Evolutionary conservation across 2,797 vertebrate species (phyloP).

Genomic region (Cynodonichthys magdalenae): DNA sequence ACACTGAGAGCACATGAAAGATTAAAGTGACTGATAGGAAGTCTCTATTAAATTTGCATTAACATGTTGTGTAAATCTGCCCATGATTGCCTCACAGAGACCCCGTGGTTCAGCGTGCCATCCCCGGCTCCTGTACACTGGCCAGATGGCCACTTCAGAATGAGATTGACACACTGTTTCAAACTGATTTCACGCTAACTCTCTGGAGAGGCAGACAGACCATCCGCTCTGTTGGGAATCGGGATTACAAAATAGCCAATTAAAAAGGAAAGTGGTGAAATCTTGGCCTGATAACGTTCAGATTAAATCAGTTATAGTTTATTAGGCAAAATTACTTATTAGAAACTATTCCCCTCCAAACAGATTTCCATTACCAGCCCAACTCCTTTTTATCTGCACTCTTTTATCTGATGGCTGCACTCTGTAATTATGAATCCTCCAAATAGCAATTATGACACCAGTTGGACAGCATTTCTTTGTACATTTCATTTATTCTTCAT

Average conservation of each 20-base stretch:
- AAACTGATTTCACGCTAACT: conserved; percentile 98
- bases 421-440: conserved; percentile 83
- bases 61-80: conserved; percentile 86
- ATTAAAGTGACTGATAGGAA: conserved; percentile 82
- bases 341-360: conserved; percentile 86
- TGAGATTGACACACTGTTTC: conserved; percentile 98
- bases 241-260: conserved; percentile 99
- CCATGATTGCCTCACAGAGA: conserved; percentile 89
- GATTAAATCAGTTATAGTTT: conserved; percentile 91
- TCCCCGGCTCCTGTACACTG: conserved; percentile 90
- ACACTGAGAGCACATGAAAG: conserved; percentile 76
- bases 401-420: conserved; percentile 80
- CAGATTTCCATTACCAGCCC: conserved; percentile 85
- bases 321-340: conserved; percentile 90
- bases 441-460: conserved; percentile 80
- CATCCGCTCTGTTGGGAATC: conserved; percentile 96
- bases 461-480: conserved; percentile 75
- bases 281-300: conserved; percentile 89
- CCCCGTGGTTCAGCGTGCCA: conserved; percentile 88
- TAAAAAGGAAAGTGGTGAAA: conserved; percentile 96
- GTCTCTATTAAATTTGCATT: conserved; percentile 88
- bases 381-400: conserved; percentile 81
- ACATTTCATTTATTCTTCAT: conserved; percentile 76
- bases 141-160: conserved; percentile 98
- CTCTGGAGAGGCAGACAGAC: conserved; percentile 93